Base-by-base conservation (phyloP, 2,888 invertebrate species). In the Nephrotoma flavescens region DNA sequence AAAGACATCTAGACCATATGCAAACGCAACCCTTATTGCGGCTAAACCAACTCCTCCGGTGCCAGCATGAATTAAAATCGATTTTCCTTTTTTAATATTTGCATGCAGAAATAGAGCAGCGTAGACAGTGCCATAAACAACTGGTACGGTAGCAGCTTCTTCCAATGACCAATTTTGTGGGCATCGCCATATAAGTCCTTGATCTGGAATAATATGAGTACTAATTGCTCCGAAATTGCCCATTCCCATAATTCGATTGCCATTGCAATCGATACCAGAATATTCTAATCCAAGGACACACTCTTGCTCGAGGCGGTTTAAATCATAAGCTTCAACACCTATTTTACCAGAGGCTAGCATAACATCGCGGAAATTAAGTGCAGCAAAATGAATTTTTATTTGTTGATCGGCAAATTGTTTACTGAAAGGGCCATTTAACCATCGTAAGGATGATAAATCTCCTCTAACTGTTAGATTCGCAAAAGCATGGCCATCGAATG, bases 381-480 rank as follows among this genome's bases (percentile, higher is more conserved):
- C 31, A 31, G 31, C 31, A 2, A 31, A 31, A 31, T 31, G 31
- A 31, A 31, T 31, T 31, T 31, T 2, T 3, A 31, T 31, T 31
- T 31, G 31, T 31, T 31, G 31, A 31, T 31, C 31, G 2, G 31
- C 31, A 31, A 31, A 31, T 31, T 31, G 2, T 3, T 31, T 31
- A 31, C 31, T 93, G 97, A 0, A 89, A 0, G 93, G 92, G 0
- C 96, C 96, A 91, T 98, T 95, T 5, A 97, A 91, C 97, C 97
- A 97, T n/a, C 92, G 93, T 83, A 99, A 90, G 0, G 97, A 95
- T 0, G 96, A 96, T 86, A 99, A 92, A 90, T 99, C 98, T 86
- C 98, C 98, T 87, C 95, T 94, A 0, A 95, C 94, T 12, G 94
- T 89, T 0, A 95, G 94, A 91, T 97, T 96, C 2, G 95, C 95